Percentiles rank a stretch among this genome's conserved stretches.
phyloP scores from a whole-genome alignment of 2,888 invertebrate genomes.

The Pelosia muscerda region DNA sequence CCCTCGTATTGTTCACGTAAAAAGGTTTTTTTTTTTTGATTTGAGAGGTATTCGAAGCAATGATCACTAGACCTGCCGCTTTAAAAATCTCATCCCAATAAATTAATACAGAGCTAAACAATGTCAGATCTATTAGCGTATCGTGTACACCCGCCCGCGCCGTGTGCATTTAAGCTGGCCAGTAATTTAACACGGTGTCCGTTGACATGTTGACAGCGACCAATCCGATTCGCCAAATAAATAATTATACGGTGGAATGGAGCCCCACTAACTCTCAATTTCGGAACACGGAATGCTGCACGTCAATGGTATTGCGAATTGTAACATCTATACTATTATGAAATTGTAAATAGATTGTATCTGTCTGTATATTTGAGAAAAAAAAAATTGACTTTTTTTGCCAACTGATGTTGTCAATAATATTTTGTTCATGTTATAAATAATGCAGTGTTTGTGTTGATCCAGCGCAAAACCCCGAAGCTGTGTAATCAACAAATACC shows the following conservation, averaged over 20 bases:
- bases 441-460: not conserved
- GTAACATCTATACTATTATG: not conserved
- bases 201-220: slow-evolving; percentile 50
- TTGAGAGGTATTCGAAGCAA: not conserved
- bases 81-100: not conserved
- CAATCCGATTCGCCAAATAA: slow-evolving; percentile 54
- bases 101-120: not conserved
- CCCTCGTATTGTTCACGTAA: not conserved
- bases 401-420: not conserved
- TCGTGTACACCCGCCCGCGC: slow-evolving; percentile 24
- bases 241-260: slow-evolving; percentile 53
- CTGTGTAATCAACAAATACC: not conserved
- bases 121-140: slow-evolving; percentile 10
- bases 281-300: slow-evolving; percentile 33
- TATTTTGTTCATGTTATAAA: not conserved
- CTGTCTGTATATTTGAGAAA: no score
- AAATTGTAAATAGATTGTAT: no score
- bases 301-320: slow-evolving; percentile 45
- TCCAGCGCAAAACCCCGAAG: not conserved
- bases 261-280: slow-evolving; percentile 42
- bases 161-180: slow-evolving; percentile 32
- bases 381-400: not conserved
- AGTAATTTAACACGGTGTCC: slow-evolving; percentile 38
- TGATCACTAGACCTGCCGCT: not conserved
- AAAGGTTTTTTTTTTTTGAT: not conserved